Conservation (phyloP, 2,888 invertebrate species). For the Sarcophaga carnaria region DNA sequence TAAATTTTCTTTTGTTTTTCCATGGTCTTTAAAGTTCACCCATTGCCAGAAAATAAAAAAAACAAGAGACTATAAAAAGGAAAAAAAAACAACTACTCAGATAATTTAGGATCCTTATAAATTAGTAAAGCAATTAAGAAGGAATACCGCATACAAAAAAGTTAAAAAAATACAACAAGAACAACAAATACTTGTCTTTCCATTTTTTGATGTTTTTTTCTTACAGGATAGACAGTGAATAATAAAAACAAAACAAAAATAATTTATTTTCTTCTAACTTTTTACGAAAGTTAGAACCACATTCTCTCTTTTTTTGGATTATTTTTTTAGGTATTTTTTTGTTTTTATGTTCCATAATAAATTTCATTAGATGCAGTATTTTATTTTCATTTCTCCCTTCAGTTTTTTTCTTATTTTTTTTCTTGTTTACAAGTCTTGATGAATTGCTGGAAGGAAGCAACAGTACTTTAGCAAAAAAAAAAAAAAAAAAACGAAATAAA, state of each 20-base stretch:
- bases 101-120: conserved; percentile 54
- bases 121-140: conserved; percentile 62
- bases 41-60: too few relatives aligned
- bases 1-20: too few relatives aligned
- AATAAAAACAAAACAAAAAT: conserved; percentile 4
- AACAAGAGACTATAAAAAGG: too few relatives aligned
- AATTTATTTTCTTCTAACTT: neutral
- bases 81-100: neutral
- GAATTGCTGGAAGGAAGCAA: conserved; percentile 20
- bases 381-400: neutral
- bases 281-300: conserved; percentile 19
- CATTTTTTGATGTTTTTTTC: too few relatives aligned
- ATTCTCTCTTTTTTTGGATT: neutral
- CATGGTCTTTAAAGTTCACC: too few relatives aligned
- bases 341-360: neutral
- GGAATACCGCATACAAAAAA: conserved; percentile 27
- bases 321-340: neutral
- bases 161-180: neutral
- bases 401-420: neutral
- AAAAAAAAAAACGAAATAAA: neutral
- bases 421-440: conserved; percentile 11
- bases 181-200: too few relatives aligned
- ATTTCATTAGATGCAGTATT: conserved; percentile 5
- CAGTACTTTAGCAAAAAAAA: too few relatives aligned
- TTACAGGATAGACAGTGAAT: neutral